Evolutionary conservation across 1,140 invertebrate species (phyloP).

Genomic region (Drosophila pachea): DNA sequence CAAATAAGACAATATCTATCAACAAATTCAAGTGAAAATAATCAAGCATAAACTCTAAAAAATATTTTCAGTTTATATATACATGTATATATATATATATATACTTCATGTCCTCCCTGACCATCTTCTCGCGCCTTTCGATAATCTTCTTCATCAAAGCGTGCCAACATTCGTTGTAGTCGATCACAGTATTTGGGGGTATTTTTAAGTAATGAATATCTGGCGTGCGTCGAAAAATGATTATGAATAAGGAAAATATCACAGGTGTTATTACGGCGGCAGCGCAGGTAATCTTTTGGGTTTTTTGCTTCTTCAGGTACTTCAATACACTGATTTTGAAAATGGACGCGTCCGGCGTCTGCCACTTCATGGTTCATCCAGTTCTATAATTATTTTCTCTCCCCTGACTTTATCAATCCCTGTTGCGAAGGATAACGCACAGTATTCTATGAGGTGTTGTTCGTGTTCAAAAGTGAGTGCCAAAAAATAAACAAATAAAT

Average conservation of each 20-base stretch:
- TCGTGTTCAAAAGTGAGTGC: not conserved
- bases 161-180: conserved; percentile 20
- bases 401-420: not conserved
- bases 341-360: not conserved
- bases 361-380: not conserved
- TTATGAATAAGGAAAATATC: conserved; percentile 11
- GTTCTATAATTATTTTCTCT: not conserved
- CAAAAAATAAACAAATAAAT: too few species aligned
- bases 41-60: too few species aligned
- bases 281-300: conserved; percentile 8
- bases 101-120: conserved; percentile 5
- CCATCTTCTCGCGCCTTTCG: conserved; percentile 11
- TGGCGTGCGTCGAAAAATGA: not conserved
- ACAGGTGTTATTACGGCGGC: not conserved
- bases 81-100: too few species aligned
- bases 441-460: conserved; percentile 4
- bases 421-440: conserved; percentile 5
- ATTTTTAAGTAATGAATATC: not conserved
- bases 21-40: not conserved
- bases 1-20: conserved; percentile 3
- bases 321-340: conserved; percentile 21
- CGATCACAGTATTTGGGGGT: not conserved
- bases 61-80: too few species aligned
- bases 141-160: conserved; percentile 10
- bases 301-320: conserved; percentile 4